Conservation (phyloP, 2,888 invertebrate genomes). For the Helicoverpa assulta region DNA sequence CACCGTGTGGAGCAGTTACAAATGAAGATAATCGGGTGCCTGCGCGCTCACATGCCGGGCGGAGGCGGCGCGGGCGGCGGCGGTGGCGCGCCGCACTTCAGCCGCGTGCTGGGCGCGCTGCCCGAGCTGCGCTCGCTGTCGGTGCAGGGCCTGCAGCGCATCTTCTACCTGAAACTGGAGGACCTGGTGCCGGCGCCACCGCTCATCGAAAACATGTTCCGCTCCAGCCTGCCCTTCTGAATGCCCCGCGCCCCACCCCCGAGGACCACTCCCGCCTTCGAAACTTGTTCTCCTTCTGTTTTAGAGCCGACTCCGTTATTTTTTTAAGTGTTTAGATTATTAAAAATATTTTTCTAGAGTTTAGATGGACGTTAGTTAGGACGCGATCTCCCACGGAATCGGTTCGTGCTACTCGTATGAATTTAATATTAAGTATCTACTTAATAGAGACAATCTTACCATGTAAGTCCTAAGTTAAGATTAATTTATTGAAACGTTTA, state of each 20-base stretch:
- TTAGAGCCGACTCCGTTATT: constrained; percentile 87
- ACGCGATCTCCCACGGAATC: constrained; percentile 88
- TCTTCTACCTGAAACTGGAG: constrained; percentile 98
- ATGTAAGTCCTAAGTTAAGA: constrained; percentile 80
- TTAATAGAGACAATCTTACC: constrained; percentile 77
- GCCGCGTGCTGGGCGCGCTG: constrained; percentile 96
- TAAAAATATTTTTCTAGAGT: constrained; percentile 87
- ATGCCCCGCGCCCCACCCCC: constrained; percentile 65
- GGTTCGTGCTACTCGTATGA: constrained; percentile 81
- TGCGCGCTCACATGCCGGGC: constrained; percentile 98
- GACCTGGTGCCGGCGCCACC: constrained; percentile 97
- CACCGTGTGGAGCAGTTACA: constrained; percentile 98
- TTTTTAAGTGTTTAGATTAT: constrained; percentile 87
- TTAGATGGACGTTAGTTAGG: constrained; percentile 83
- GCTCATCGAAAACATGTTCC: constrained; percentile 98
- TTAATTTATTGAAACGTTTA: constrained; percentile 87
- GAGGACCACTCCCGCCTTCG: constrained; percentile 87
- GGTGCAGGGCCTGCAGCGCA: constrained; percentile 97
- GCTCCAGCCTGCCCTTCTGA: constrained; percentile 98
- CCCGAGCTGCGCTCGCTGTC: constrained; percentile 98
- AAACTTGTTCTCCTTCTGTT: constrained; percentile 78
- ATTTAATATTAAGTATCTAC: constrained; percentile 71
- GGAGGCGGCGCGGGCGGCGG: constrained; percentile 95
- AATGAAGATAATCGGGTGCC: constrained; percentile 98
- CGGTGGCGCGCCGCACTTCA: constrained; percentile 98